Evolutionary conservation across 1,140 invertebrate species (phyloP).

Genomic region (Antheraea pernyi): DNA sequence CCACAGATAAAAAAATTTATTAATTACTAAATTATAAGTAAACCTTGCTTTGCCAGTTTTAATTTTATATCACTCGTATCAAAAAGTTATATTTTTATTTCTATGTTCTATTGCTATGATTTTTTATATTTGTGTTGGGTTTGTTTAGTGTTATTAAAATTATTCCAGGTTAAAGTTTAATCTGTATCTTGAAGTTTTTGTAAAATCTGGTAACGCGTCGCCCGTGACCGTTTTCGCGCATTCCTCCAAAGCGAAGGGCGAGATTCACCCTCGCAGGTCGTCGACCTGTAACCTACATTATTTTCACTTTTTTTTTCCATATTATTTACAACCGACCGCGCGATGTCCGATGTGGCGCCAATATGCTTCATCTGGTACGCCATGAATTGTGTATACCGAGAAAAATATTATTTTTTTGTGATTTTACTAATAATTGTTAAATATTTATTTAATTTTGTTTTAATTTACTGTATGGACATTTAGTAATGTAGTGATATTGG

Average conservation of each 20-base stretch:
- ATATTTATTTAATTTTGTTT: neutral
- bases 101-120: too few species aligned
- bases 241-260: conserved; percentile 6
- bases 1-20: too few species aligned
- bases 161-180: neutral
- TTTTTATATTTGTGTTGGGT: too few species aligned
- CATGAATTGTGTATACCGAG: neutral
- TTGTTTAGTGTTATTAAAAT: too few species aligned
- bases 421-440: neutral
- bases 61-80: too few species aligned
- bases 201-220: neutral
- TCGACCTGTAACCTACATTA: conserved; percentile 10
- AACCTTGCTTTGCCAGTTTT: too few species aligned
- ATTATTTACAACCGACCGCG: neutral
- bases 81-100: too few species aligned
- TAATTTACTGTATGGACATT: neutral
- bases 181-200: neutral
- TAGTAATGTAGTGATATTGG: neutral
- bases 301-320: neutral
- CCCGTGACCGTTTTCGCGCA: conserved; percentile 6
- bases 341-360: neutral
- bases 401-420: neutral
- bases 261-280: conserved; percentile 8
- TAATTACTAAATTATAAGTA: too few species aligned
- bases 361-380: neutral